Base-by-base conservation (phyloP, 2,888 invertebrate genomes). In the Aspidiotus rigidus region DNA sequence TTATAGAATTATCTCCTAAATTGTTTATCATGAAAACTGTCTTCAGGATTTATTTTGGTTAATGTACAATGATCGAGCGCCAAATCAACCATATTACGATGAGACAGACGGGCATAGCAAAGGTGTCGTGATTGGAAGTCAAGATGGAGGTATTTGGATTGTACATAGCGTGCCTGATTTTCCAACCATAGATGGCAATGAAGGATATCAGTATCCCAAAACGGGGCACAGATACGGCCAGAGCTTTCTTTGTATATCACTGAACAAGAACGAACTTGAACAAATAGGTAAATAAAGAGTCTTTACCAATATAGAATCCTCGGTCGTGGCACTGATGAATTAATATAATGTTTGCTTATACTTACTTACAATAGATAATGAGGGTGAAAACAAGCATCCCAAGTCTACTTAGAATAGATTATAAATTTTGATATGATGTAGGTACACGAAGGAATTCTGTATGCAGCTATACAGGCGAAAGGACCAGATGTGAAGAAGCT, bases 111-210 rank as follows among this genome's bases (percentile, higher is more conserved):
- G 94, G 0, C 96, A 97, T 75, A 86, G 93, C 0, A 96, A 97
- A 80, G 96, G 96, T n/a, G 85, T 89, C 0, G 81, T 93, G 7
- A 79, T 90, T 63, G 85, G 86, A 0, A 86, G 90, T 75, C 82
- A 84, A 64, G 79, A 81, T 13, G 83, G 84, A 16, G 93, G 93
- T 3, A 83, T 94, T 74, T 97, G 96, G 95, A 77, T 97, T 71
- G 83, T 95, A 54, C 96, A 97, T 79, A 95, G 95, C 16, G 90
- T 94, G 17, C 97, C 97, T 0, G 83, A 86, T 74, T 97, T 87
- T 79, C 94, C 95, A 1, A 83, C 85, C 0, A 62, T 80, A n/a
- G 84, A 74, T 28, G 28, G 28, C 28, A 73, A 73, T n/a, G 62
- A 69, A n/a, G 70, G 74, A 41, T 87, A 86, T 75, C 76, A 75